A percentile compares a stretch with the other conserved stretches of the same genome.
Evolutionary conservation across 2,113 vertebrate species (phyloP).

Genomic region (Syngnathus floridae): DNA sequence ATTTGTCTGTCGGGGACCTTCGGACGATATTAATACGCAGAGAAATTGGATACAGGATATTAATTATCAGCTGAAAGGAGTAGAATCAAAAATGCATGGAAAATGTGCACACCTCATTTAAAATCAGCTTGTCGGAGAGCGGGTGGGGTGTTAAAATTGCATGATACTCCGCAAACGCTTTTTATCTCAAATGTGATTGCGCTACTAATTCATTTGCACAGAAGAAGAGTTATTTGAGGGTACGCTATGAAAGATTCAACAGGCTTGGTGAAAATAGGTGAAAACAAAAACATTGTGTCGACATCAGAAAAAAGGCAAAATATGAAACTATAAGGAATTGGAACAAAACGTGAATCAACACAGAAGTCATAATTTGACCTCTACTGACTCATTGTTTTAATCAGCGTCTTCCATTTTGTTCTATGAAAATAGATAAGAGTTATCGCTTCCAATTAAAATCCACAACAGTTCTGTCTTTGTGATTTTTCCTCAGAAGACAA

Average conservation of each 20-base stretch:
- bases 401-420: conserved; percentile 1
- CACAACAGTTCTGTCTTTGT: conserved; percentile 24
- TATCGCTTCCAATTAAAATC: conserved; percentile 43
- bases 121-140: neutral
- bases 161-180: neutral
- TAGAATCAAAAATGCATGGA: conserved; percentile 10
- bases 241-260: neutral
- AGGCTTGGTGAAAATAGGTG: neutral
- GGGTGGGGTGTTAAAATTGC: neutral
- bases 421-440: conserved; percentile 25
- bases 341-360: too few species aligned
- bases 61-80: conserved; percentile 5
- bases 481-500: conserved; percentile 39
- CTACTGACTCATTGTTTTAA: neutral
- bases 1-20: neutral
- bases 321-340: too few species aligned
- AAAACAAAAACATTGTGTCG: too few species aligned
- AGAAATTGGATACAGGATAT: conserved; percentile 5
- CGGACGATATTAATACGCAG: neutral
- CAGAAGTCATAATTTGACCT: too few species aligned
- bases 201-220: neutral
- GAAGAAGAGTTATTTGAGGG: neutral
- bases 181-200: neutral
- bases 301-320: too few species aligned
- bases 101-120: neutral